Evolutionary conservation across 2,113 vertebrate species (phyloP), one percentile per base, ranked within the genome.

Genomic region (Otolemur garnettii): DNA sequence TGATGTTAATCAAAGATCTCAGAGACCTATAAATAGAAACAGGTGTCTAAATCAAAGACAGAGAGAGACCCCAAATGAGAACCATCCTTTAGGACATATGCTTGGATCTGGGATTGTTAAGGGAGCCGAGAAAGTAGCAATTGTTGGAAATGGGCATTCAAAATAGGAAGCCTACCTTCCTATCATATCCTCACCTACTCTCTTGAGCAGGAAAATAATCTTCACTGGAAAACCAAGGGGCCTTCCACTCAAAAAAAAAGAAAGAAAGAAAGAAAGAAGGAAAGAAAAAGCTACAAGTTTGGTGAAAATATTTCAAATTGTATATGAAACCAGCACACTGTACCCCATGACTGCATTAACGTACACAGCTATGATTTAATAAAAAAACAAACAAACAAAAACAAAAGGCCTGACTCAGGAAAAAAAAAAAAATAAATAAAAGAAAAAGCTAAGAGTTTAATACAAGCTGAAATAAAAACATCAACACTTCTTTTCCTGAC

Each of bases 21-120:
- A 94, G 96, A 89, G 97, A 77, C 87, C 96, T 97, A 92, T 97
- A 98, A 97, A 97, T 92, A 97, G 95, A 96, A 87, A 93, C 94
- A 97, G 94, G 97, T 97, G 94, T 92, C 91, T 83, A 95, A 90
- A 97, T 94, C 89, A 97, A 95, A 96, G 93, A 93, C 97, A 96
- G 94, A 86, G 74, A 45, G 55, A 69, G 87, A 79, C 64, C 50
- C 60, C 83, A 97, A 86, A 96, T 95, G 90, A 83, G 93, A 97
- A 93, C 96, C 92, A 96, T 87, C 81, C 90, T 68, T 42, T 28
- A 62, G 64, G 89, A 90, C 82, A 91, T 22, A 92, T 38, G 87
- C 50, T 80, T 68, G 33, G 87, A n/a, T 84, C 88, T 94, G 81
- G 89, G 86, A 75, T 78, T 6, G 30, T 71, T 86, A 82, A 95